A percentile compares a stretch with the other conserved stretches of the same genome.
Conservation (phyloP, 2,113 vertebrate species). For the Ranitomeya variabilis region DNA sequence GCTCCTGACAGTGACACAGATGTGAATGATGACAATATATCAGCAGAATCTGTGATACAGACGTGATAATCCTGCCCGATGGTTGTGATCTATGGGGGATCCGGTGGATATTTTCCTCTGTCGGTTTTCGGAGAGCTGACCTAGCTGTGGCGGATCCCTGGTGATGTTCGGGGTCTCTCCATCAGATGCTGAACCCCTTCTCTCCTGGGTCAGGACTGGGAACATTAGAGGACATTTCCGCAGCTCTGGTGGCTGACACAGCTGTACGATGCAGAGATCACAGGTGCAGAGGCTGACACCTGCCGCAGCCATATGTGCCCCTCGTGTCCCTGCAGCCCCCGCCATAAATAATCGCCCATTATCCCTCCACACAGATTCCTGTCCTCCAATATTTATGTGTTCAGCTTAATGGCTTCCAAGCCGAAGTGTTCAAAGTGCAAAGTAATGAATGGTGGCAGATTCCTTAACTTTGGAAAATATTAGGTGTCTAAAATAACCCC, state of each 20-base stretch:
- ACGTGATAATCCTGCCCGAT: background rate
- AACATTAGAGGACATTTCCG: background rate
- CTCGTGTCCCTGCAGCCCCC: background rate
- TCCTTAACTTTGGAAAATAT: background rate
- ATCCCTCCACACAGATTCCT: background rate
- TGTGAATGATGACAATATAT: background rate
- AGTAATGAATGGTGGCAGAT: conserved; percentile 23
- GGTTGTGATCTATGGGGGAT: background rate
- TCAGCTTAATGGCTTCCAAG: conserved; percentile 10
- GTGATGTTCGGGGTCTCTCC: background rate
- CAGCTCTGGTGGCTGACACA: background rate
- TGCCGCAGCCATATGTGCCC: conserved; percentile 32
- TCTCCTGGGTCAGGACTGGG: background rate
- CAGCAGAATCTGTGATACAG: background rate
- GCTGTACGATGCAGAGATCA: background rate
- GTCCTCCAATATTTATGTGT: conserved; percentile 23
- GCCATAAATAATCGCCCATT: background rate
- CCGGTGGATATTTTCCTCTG: background rate
- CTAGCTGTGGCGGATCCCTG: background rate
- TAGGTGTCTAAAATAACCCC: background rate
- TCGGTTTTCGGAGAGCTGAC: background rate
- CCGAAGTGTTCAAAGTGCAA: background rate
- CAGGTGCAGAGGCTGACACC: conserved; percentile 13
- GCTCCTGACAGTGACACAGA: no score
- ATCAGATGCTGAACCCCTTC: background rate